phyloP scores from a whole-genome alignment of 2,797 vertebrate species.

The Tadarida brasiliensis region DNA sequence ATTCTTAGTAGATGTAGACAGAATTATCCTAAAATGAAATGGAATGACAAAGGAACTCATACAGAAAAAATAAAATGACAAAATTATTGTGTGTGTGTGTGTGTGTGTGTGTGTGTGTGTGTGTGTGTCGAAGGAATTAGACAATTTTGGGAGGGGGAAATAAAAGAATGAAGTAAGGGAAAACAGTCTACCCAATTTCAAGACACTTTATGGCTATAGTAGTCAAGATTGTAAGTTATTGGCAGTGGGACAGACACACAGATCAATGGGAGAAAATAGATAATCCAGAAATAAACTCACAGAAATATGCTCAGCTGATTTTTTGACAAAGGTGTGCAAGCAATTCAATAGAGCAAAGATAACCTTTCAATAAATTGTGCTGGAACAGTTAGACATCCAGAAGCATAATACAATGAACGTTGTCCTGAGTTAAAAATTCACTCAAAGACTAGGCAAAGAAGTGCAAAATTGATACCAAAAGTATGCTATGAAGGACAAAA shows the following conservation, averaged over 20 bases:
- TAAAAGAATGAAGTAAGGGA: not conserved
- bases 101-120: too few species aligned
- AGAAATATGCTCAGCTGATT: not conserved
- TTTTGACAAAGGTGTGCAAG: not conserved
- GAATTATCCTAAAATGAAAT: constrained; percentile 40
- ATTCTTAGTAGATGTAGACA: not conserved
- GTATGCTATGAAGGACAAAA: not conserved
- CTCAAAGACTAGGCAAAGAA: not conserved
- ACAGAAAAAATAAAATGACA: not conserved
- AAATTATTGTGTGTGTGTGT: too few species aligned
- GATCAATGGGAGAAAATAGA: not conserved
- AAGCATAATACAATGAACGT: not conserved
- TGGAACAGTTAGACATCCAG: not conserved
- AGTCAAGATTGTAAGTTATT: not conserved
- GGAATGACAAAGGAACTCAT: not conserved
- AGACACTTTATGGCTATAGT: not conserved
- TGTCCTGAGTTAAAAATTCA: not conserved
- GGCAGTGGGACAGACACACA: not conserved
- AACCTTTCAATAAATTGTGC: not conserved
- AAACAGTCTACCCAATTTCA: not conserved
- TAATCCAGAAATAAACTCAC: not conserved
- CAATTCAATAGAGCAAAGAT: not conserved
- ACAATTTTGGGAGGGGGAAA: not conserved
- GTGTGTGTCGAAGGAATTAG: not conserved
- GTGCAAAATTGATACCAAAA: constrained; percentile 14